Conservation (phyloP, 53 echinoderm and acorn worm species). For the Actinopyga echinites region DNA sequence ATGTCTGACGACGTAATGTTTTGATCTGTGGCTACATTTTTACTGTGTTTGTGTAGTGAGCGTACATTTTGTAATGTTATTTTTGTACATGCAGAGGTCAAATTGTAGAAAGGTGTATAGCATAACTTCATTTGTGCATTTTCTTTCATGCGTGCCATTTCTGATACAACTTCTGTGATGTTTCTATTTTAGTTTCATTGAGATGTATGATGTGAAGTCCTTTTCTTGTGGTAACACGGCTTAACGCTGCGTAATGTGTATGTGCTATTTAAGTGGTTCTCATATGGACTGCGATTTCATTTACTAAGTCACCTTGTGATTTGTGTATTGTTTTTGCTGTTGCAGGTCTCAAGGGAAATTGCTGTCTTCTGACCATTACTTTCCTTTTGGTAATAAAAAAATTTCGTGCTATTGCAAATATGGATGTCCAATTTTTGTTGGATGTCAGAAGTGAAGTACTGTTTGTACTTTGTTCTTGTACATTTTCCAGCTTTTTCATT, state of each 20-base stretch:
- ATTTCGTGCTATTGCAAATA: constrained; percentile 31
- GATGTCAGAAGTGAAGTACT: not conserved
- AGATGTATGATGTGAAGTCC: too few species aligned
- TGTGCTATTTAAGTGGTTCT: not conserved
- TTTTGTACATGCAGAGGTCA: too few species aligned
- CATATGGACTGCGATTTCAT: constrained; percentile 48
- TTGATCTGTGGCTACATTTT: constrained; percentile 1
- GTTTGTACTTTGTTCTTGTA: constrained; percentile 19
- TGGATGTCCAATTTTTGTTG: constrained; percentile 24
- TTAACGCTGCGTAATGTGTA: too few species aligned
- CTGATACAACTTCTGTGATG: not conserved
- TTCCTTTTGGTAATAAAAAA: not conserved
- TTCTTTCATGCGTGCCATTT: too few species aligned
- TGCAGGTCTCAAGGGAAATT: constrained; percentile 58
- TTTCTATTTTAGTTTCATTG: not conserved
- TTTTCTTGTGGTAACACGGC: too few species aligned
- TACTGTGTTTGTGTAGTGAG: not conserved
- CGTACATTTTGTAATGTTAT: too few species aligned
- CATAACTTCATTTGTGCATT: too few species aligned
- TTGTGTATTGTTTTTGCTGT: constrained; percentile 62
- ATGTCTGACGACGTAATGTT: constrained; percentile 23
- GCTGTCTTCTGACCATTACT: constrained; percentile 28
- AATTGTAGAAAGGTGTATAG: too few species aligned
- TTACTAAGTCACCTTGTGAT: constrained; percentile 56
- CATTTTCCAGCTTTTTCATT: not conserved